Base-by-base conservation (phyloP, 2,888 invertebrate genomes). In the Baronia brevicornis region DNA sequence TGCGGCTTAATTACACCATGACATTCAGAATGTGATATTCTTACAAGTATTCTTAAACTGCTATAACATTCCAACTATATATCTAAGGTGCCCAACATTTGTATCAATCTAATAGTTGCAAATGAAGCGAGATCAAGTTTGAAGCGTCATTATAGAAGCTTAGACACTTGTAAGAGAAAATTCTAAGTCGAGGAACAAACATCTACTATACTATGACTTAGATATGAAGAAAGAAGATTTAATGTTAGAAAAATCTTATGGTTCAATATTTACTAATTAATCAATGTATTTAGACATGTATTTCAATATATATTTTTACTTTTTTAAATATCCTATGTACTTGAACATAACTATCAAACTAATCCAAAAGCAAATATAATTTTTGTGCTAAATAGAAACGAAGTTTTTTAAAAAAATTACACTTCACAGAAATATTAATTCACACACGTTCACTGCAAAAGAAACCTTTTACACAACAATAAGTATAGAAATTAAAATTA, bases 201-300 rank as follows among this genome's bases (percentile, higher is more conserved):
- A 32, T 33, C 9, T 48, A 52, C 60, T 56, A 58, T 53, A 59
- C 72, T 77, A 80, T 73, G 77, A 80, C 78, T 77, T 77, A 80
- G 73, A 68, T 70, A 66, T 61, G 63, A 60, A 72, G 61, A 67
- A 59, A 66, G 48, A 54, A 62, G 62, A 67, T 70, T 72, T 72
- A 74, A 40, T 60, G 51, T 45, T 66, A 73, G 63, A 58, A 62
- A 55, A 66, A 68, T 64, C 60, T 67, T 67, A 68, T 63, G 61
- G 33, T 39, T 39, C 35, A 41, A 42, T 5, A 3, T 34, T 41
- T 39, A 44, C 36, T 46, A 44, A 41, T 43, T 51, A 45, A 38
- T n/a, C 62, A 57, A 44, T 46, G 57, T 57, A 63, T 48, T 51
- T 55, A 66, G 59, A 65, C 51, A 64, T 48, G 49, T 49, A 60